phyloP scores from a whole-genome alignment of 2,888 invertebrate genomes.

The Spisula solida region DNA sequence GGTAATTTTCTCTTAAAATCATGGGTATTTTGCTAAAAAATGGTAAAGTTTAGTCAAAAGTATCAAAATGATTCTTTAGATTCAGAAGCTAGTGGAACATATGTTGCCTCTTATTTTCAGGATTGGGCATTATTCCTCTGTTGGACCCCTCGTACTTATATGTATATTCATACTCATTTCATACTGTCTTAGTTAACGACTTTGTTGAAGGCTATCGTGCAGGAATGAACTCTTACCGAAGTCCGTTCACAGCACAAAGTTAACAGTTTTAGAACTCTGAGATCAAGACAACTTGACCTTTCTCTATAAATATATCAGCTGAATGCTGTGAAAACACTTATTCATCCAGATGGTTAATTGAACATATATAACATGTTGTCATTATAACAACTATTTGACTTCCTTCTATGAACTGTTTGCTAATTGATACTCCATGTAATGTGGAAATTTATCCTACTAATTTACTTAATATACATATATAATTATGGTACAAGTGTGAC shows the following conservation, averaged over 20 bases:
- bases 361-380: conserved; percentile 8
- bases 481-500: no score
- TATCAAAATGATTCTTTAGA: no score
- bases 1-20: no score
- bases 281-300: conserved; percentile 17
- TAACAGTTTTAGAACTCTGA: not conserved
- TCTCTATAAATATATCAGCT: not conserved
- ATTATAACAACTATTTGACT: conserved; percentile 8
- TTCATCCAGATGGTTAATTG: conserved; percentile 22
- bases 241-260: not conserved
- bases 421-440: not conserved
- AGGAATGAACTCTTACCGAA: not conserved
- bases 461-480: not conserved
- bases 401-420: not conserved
- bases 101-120: no score
- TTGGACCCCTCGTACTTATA: no score
- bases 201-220: no score
- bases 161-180: no score
- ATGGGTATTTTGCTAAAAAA: no score
- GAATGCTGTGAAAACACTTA: conserved; percentile 26
- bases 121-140: no score
- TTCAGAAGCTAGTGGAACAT: no score
- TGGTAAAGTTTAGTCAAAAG: no score
- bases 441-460: not conserved
- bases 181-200: no score